Evolutionary conservation across 2,113 vertebrate genomes (phyloP).

Genomic region (Elephas maximus): DNA sequence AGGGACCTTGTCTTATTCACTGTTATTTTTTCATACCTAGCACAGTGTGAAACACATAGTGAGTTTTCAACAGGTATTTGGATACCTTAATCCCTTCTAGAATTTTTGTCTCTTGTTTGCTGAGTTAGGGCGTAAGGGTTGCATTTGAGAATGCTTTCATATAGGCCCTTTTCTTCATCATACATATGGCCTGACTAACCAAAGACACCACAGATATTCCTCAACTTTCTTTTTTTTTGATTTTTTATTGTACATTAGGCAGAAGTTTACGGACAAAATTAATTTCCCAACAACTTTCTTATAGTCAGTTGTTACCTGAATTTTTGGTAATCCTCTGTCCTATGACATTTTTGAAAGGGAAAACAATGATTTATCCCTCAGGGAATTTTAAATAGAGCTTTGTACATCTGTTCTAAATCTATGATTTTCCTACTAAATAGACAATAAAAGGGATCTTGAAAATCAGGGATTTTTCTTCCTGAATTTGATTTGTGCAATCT

Average conservation of each 20-base stretch:
- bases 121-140: background rate
- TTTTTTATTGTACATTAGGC: too few species aligned
- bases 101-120: background rate
- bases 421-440: background rate
- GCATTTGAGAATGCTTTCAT: background rate
- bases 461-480: background rate
- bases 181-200: background rate
- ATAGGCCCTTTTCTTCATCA: background rate
- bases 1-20: background rate
- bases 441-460: background rate
- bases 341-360: slow-evolving; percentile 2
- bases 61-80: background rate
- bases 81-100: background rate
- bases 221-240: background rate
- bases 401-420: background rate
- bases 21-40: background rate
- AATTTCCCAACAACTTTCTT: background rate
- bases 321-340: background rate
- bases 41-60: background rate
- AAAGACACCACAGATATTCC: background rate
- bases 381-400: background rate
- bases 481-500: background rate
- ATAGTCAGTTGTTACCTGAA: background rate
- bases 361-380: background rate
- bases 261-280: too few species aligned